Conservation (phyloP, 2,113 vertebrate genomes). For the Nothoprocta perdicaria region DNA sequence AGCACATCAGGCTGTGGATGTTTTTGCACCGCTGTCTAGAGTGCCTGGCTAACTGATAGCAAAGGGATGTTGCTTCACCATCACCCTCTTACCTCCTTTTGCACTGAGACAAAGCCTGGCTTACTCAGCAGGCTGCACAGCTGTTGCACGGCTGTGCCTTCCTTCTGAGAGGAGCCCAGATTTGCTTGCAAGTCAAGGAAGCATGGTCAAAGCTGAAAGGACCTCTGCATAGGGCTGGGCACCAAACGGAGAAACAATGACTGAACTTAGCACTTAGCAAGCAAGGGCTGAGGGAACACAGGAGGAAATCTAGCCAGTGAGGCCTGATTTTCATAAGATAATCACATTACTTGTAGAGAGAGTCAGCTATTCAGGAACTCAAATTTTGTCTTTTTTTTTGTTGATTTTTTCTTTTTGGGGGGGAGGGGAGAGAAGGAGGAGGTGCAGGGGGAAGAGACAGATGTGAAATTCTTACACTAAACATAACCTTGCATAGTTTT, state of each 20-base stretch:
- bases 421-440: background rate
- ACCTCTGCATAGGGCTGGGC: background rate
- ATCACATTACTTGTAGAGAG: background rate
- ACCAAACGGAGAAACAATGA: background rate
- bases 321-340: background rate
- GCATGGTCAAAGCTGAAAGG: background rate
- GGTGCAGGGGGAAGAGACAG: background rate
- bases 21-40: background rate
- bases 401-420: no score
- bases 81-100: background rate
- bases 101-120: background rate
- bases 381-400: background rate
- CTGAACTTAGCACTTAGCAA: background rate
- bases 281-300: rapidly evolving
- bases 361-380: background rate
- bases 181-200: background rate
- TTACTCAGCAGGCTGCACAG: background rate
- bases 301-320: background rate
- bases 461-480: background rate
- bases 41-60: no score
- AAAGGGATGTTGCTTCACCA: background rate
- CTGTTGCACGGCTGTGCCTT: rapidly evolving
- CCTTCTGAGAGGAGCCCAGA: background rate
- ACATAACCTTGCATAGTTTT: background rate
- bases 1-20: background rate